Evolutionary conservation across 2,797 vertebrate genomes (phyloP), one percentile per base, ranked within the genome.

Genomic region (Thamnophis elegans): DNA sequence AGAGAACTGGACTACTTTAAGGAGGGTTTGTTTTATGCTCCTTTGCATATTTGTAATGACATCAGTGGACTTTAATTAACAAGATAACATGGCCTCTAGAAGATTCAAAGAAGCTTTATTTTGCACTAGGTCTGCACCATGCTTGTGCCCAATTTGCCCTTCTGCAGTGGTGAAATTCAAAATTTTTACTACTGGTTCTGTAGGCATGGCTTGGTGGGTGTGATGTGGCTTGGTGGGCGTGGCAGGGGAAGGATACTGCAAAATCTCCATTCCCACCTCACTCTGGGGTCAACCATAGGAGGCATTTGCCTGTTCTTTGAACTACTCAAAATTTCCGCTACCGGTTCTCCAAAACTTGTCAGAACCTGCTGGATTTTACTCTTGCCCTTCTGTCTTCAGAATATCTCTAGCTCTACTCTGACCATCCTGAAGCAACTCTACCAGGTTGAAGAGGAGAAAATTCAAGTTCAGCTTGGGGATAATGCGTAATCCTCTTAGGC

Each of bases 1-100:
- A 93, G 92, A 91, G 91, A 90, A 89, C 91, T 93, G 95, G 90
- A 91, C 92, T 95, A 93, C 89, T 91, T 96, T 88, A 51, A 95
- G 94, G 92, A 93, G 95, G 94, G 93, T 94, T 92, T 92, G 78
- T 0, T 89, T 95, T 95, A 92, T n/a, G 62, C 10, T 55, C n/a
- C 55, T 73, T 55, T 25, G 32, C n/a, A 10, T 47, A 0, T 56
- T 96, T 13, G 87, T 47, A 87, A 82, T 90, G 58, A 68, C 88
- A 88, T 55, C 92, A 65, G 36, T 36, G 20, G 65, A 26, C 20
- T 36, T 60, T 60, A 59, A 85, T 20, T 42, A 82, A 92, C 22
- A 18, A 47, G 86, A n/a, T 54, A 13, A 82, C 47, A 42, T 82
- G 36, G 36, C 10, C 20, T 82, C 10, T 5, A 47, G 73, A 42